Evolutionary conservation across 2,797 vertebrate species (phyloP), one percentile per base, ranked within the genome.

Genomic region (Sebastes baramenuke): DNA sequence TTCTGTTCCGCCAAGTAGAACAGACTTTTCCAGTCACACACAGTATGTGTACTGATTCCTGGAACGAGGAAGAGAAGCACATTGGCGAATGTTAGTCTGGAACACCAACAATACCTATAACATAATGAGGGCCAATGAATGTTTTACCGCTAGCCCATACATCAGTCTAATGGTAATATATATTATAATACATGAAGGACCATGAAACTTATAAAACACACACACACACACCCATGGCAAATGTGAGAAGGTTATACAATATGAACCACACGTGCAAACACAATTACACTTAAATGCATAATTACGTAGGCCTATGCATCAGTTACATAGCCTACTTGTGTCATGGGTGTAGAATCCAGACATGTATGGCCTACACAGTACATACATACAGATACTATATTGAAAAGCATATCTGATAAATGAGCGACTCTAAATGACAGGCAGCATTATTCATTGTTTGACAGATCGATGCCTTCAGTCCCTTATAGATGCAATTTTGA

Each of bases 151-250:
- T 6, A 22, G 25, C 14, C 73, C 65, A 64, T 49, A 67, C 58
- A 76, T 29, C 34, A 38, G 59, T 38, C 56, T 71, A 38, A 65
- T 60, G 36, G 52, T 36, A 46, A 84, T 82, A 52, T 62, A 78
- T 82, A 74, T 81, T 72, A 67, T 82, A 74, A 82, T 72, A 67
- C 67, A 88, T 72, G 81, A 76, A 66, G 58, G 42, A 27, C 36
- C 54, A 24, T 71, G 36, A 61, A 16, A 61, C 32, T 58, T 30
- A 8, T 27, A 60, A 20, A 10, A 18, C 52, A 22, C 20, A 10
- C 24, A 18, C 52, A 22, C 20, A 10, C 24, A 29, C 42, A 46
- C 42, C 14, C 38, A 46, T 18, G 56, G 12, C 7, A 58, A 58
- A 18, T 60, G 25, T 29, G 56, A 59, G 56, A 29, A 29, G 13